Conservation (phyloP, 2,888 invertebrate genomes). For the Lasioglossum malachurum region DNA sequence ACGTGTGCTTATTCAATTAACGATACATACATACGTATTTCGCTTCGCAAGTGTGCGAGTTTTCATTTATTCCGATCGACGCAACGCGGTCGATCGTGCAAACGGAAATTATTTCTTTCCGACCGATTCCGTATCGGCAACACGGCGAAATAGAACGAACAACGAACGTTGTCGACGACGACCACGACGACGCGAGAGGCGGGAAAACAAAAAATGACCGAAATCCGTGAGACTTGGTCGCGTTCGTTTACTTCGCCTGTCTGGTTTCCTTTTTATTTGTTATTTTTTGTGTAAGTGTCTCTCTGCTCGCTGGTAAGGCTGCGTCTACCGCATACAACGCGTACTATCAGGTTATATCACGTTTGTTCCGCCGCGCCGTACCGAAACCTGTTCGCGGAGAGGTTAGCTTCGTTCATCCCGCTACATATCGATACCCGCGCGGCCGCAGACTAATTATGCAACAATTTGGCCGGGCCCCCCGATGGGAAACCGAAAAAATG, state of each 20-base stretch:
- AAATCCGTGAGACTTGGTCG: neutral
- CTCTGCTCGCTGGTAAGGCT: neutral
- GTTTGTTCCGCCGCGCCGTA: neutral
- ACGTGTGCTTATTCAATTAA: conserved; percentile 25
- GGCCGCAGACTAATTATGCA: conserved; percentile 61
- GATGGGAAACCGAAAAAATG: conserved; percentile 60
- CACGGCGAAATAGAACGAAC: neutral
- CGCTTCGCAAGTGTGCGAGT: neutral
- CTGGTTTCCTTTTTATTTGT: neutral
- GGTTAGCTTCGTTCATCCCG: conserved; percentile 31
- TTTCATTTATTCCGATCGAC: conserved; percentile 11
- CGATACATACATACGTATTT: conserved; percentile 8
- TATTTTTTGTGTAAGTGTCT: too few relatives aligned
- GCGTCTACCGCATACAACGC: neutral
- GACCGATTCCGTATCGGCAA: neutral
- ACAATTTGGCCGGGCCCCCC: conserved; percentile 39
- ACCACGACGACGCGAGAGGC: conserved; percentile 2
- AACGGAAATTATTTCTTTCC: conserved; percentile 6
- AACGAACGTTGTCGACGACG: neutral
- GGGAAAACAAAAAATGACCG: conserved; percentile 16
- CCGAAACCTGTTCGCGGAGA: neutral
- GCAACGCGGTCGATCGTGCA: neutral
- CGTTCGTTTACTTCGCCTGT: neutral
- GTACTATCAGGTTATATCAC: conserved; percentile 11
- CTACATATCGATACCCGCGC: conserved; percentile 7